Evolutionary conservation across 2,797 vertebrate genomes (phyloP).

Genomic region (Vultur gryphus): DNA sequence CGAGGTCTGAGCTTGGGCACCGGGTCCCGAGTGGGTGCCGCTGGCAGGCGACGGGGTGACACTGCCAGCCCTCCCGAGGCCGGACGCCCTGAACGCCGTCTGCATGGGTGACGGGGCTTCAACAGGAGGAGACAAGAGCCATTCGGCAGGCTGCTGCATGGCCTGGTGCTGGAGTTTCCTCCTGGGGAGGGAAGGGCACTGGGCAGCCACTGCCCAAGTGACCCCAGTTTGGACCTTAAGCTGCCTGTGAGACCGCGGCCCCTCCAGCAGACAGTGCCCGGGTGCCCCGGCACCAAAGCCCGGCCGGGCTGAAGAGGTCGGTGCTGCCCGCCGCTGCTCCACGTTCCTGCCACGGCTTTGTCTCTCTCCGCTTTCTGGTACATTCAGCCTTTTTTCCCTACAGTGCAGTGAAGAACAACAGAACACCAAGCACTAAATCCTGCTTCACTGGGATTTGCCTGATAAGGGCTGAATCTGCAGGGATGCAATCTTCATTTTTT

Average conservation of each 20-base stretch:
- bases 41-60: not conserved
- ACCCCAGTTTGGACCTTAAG: not conserved
- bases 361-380: not conserved
- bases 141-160: not conserved
- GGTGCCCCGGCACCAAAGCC: not conserved
- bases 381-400: not conserved
- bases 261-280: not conserved
- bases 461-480: not conserved
- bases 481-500: not conserved
- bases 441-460: not conserved
- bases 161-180: not conserved
- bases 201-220: not conserved
- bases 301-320: not conserved
- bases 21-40: rapidly evolving
- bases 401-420: not conserved
- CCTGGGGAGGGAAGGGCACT: not conserved
- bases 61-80: not conserved
- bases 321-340: not conserved
- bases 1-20: not conserved
- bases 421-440: not conserved
- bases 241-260: not conserved
- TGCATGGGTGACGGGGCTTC: not conserved
- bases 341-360: rapidly evolving
- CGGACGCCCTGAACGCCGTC: rapidly evolving
- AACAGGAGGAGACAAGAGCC: not conserved